A percentile compares a stretch with the other conserved stretches of the same genome.
Evolutionary conservation across 2,113 vertebrate genomes (phyloP).

Genomic region (human): GRCh38 chr1:6056001-6056500

Average conservation of each 20-base stretch:
- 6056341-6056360: not conserved
- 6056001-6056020: not conserved
- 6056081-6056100: no score
- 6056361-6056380: not conserved
- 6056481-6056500: not conserved
- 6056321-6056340: not conserved
- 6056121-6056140: not conserved
- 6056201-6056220: not conserved
- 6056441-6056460: not conserved
- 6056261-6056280: not conserved
- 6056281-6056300: not conserved
- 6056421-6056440: not conserved
- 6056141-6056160: not conserved
- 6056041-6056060: not conserved
- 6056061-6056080: no score
- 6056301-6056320: not conserved
- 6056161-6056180: not conserved
- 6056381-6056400: not conserved
- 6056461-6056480: not conserved
- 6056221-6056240: not conserved
- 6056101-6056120: not conserved
- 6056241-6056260: not conserved
- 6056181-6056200: fast-evolving
- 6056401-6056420: not conserved
- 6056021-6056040: not conserved